Conservation (phyloP, 2,797 vertebrate species). For the Masticophis lateralis region DNA sequence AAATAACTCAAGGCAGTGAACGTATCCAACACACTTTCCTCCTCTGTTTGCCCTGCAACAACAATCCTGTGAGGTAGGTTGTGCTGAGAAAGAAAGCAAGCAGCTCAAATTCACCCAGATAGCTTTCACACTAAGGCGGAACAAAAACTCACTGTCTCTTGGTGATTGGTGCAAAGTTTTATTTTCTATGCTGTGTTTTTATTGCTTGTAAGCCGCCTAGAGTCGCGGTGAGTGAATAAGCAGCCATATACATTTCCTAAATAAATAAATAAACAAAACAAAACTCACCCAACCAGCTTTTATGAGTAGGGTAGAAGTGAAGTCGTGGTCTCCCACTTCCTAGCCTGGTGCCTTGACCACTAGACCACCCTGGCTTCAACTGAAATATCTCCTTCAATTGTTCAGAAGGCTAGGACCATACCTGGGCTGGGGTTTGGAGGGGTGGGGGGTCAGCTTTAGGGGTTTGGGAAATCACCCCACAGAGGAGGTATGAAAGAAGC, state of each 20-base stretch:
- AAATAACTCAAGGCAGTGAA: background rate
- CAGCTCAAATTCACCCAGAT: too few species aligned
- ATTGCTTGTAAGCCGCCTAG: background rate
- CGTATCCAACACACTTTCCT: background rate
- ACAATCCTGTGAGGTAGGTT: background rate
- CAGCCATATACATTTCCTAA: background rate
- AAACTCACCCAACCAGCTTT: background rate
- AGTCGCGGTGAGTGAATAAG: background rate
- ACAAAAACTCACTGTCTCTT: background rate
- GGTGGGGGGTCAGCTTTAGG: background rate
- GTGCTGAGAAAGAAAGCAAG: too few species aligned
- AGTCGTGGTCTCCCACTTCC: background rate
- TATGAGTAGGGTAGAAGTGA: background rate
- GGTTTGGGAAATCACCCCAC: background rate
- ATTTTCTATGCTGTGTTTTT: background rate
- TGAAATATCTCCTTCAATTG: background rate
- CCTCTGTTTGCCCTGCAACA: background rate
- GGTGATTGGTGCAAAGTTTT: background rate
- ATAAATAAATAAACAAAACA: background rate
- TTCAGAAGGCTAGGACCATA: background rate
- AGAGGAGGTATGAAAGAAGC: background rate
- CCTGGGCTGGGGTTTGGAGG: background rate
- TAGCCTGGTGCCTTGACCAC: too few species aligned
- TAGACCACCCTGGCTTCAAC: background rate
- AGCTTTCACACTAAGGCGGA: background rate